A percentile compares a stretch with the other conserved stretches of the same genome.
Conservation (phyloP, 2,888 invertebrate species). For the Hypomecis atomaria region DNA sequence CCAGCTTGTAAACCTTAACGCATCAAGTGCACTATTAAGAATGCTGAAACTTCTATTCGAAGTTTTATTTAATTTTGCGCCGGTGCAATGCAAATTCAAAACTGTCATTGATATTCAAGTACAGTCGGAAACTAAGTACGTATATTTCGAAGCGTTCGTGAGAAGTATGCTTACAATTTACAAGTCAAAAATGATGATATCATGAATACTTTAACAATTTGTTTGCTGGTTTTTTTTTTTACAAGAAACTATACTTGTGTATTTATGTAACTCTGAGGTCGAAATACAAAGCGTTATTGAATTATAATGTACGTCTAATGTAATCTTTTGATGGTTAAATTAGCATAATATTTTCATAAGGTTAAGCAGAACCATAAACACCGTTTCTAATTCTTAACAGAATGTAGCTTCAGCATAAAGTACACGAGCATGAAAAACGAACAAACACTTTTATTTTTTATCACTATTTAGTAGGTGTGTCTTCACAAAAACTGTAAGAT, state of each 20-base stretch:
- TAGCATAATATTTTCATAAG: too few relatives aligned
- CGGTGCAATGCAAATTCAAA: conserved; percentile 39
- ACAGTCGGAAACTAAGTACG: conserved; percentile 50
- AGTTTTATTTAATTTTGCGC: conserved; percentile 24
- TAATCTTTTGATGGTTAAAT: too few relatives aligned
- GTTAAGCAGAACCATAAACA: too few relatives aligned
- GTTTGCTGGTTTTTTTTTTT: conserved; percentile 40
- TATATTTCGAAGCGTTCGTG: conserved; percentile 44
- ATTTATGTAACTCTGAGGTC: conserved; percentile 32
- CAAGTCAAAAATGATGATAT: conserved; percentile 55
- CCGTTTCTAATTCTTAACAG: too few relatives aligned
- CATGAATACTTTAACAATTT: conserved; percentile 45
- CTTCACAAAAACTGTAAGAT: too few relatives aligned
- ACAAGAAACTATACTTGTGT: conserved; percentile 16
- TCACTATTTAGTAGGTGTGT: too few relatives aligned
- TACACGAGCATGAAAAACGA: too few relatives aligned
- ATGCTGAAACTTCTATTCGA: conserved; percentile 11
- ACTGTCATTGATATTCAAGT: conserved; percentile 50
- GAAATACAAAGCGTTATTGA: conserved; percentile 28
- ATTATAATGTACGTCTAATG: too few relatives aligned
- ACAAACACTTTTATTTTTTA: too few relatives aligned
- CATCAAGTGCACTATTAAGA: conserved; percentile 21
- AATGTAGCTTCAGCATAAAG: too few relatives aligned
- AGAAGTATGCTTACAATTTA: conserved; percentile 48
- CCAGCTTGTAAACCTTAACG: conserved; percentile 36